Conservation (phyloP, 1,140 invertebrate genomes). For the Venturia canescens region DNA sequence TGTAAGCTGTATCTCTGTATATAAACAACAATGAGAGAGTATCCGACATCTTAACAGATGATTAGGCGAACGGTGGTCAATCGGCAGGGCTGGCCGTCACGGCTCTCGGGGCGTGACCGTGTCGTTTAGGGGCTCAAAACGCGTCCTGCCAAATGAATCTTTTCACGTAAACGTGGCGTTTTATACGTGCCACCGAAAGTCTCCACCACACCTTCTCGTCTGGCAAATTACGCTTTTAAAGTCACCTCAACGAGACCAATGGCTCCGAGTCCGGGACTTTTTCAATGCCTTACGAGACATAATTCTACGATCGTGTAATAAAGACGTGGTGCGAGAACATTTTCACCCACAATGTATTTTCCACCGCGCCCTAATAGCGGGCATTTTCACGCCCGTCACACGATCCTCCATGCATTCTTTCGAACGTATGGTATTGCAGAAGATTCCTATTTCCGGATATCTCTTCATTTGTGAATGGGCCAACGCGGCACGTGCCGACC, state of each 20-base stretch:
- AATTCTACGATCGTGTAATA: not conserved
- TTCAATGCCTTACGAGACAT: not conserved
- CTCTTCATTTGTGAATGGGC: not conserved
- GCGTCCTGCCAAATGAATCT: not conserved
- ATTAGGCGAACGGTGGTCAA: slow-evolving; percentile 1
- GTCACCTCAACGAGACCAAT: not conserved
- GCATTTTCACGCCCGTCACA: not conserved
- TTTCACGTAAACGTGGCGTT: not conserved
- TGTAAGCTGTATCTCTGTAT: not conserved
- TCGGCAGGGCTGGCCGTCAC: not conserved
- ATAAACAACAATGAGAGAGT: not conserved
- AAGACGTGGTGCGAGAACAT: not conserved
- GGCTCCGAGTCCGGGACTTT: not conserved
- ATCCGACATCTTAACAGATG: not conserved
- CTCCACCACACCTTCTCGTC: not conserved
- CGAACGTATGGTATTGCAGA: not conserved
- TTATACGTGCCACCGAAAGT: not conserved
- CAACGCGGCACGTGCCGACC: not conserved
- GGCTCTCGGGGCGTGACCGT: slow-evolving; percentile 2
- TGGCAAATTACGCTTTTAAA: not conserved
- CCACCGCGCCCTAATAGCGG: not conserved
- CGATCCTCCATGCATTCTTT: not conserved
- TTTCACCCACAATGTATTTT: not conserved
- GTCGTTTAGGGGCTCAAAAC: not conserved
- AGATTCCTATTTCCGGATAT: not conserved